Percentiles rank a stretch among this genome's conserved stretches.
Conservation (phyloP, 2,113 vertebrate species). For the Siniperca knerii region DNA sequence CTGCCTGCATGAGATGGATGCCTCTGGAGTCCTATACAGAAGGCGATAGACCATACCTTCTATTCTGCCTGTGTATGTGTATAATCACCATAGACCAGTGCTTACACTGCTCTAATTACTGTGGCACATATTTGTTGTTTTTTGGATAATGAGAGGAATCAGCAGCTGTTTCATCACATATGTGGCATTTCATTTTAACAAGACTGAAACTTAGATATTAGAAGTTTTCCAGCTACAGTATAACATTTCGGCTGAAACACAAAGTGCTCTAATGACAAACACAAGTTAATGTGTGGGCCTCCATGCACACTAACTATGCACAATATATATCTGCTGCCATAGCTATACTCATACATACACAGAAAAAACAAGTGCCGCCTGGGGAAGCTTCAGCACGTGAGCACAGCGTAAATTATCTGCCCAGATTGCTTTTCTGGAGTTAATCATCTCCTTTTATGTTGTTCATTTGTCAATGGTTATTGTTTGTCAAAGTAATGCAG, state of each 20-base stretch:
- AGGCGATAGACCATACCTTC: conserved; percentile 45
- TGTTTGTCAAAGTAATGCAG: conserved; percentile 80
- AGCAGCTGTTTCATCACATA: conserved; percentile 22
- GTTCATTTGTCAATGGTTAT: conserved; percentile 82
- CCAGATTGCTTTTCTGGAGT: conserved; percentile 78
- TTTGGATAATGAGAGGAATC: conserved; percentile 26
- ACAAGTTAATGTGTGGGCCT: conserved; percentile 21
- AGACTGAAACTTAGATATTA: background rate
- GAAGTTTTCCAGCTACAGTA: background rate
- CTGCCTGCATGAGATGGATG: conserved; percentile 58
- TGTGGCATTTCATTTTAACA: conserved; percentile 3
- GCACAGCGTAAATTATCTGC: conserved; percentile 69
- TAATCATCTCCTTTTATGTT: conserved; percentile 84
- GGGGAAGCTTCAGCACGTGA: conserved; percentile 56
- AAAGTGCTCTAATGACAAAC: conserved; percentile 33
- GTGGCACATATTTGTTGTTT: conserved; percentile 34
- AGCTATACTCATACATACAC: background rate
- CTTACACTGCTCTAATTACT: conserved; percentile 66
- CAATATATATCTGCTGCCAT: conserved; percentile 33
- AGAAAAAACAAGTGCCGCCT: conserved; percentile 40
- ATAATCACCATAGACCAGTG: conserved; percentile 60
- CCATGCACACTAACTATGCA: conserved; percentile 13
- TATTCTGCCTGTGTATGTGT: conserved; percentile 48
- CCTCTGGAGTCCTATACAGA: conserved; percentile 50
- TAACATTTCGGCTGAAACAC: background rate